Conservation (phyloP, 2,113 vertebrate genomes). For the Puffinus mauretanicus region DNA sequence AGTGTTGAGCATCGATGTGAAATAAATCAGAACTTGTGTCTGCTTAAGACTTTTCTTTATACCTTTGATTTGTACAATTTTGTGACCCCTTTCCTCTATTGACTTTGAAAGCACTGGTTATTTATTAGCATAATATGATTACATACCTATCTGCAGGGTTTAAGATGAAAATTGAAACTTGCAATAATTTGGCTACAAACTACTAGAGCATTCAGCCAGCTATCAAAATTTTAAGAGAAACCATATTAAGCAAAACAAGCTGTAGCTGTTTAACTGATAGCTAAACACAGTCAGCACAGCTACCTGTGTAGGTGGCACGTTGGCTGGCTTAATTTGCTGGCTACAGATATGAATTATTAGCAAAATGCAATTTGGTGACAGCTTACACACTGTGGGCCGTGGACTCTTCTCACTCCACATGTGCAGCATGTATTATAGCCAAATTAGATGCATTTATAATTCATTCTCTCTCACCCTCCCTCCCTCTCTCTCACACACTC, state of each 20-base stretch:
- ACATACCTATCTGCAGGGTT: slow-evolving; percentile 40
- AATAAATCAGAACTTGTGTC: neutral
- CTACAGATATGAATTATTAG: slow-evolving; percentile 20
- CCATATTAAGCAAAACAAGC: slow-evolving; percentile 50
- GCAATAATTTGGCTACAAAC: slow-evolving; percentile 67
- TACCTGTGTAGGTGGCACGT: slow-evolving; percentile 23
- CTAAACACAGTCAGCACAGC: slow-evolving; percentile 27
- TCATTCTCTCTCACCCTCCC: neutral
- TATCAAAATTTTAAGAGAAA: slow-evolving; percentile 63
- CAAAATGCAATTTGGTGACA: slow-evolving; percentile 9
- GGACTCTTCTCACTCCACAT: slow-evolving; percentile 8
- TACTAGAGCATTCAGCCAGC: slow-evolving; percentile 57
- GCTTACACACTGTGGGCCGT: neutral
- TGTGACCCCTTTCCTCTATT: slow-evolving; percentile 22
- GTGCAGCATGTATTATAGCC: slow-evolving; percentile 3
- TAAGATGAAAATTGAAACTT: slow-evolving; percentile 62
- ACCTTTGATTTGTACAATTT: neutral
- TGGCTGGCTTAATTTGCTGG: slow-evolving; percentile 53
- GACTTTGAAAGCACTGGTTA: slow-evolving; percentile 51
- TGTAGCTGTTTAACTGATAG: slow-evolving; percentile 41
- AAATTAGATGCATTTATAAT: slow-evolving; percentile 26
- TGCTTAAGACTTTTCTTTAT: neutral
- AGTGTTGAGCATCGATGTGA: slow-evolving; percentile 15
- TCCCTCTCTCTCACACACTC: neutral
- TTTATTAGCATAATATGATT: slow-evolving; percentile 65